Evolutionary conservation across 2,113 vertebrate species (phyloP).

Genomic region (Alouatta palliata): DNA sequence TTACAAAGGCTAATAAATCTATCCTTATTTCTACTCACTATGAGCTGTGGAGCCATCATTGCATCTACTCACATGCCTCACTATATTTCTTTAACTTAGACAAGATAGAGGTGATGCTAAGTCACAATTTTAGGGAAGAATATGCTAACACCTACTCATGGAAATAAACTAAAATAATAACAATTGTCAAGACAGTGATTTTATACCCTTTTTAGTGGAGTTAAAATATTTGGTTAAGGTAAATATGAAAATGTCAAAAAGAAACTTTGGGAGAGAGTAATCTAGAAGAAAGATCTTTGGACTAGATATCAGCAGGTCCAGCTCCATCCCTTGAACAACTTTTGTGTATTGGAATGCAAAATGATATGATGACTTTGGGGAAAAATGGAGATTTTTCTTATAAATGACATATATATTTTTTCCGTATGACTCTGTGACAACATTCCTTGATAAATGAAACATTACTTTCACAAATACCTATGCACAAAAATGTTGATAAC

Average conservation of each 20-base stretch:
- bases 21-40: fast-evolving
- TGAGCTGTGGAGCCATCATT: fast-evolving
- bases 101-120: not conserved
- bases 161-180: not conserved
- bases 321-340: not conserved
- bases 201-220: no score
- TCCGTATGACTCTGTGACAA: not conserved
- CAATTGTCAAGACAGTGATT: not conserved
- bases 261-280: not conserved
- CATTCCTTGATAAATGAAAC: not conserved
- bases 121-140: not conserved
- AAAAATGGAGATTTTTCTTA: not conserved
- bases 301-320: not conserved
- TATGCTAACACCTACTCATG: not conserved
- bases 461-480: not conserved
- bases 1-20: fast-evolving
- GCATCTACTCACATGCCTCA: no score
- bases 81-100: not conserved
- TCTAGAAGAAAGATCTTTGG: not conserved
- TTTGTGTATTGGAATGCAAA: not conserved
- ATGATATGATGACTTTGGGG: no score
- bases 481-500: not conserved
- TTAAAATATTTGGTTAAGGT: not conserved
- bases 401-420: not conserved
- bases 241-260: not conserved